Evolutionary conservation across 2,797 vertebrate genomes (phyloP).

Genomic region (Sebastes minor): DNA sequence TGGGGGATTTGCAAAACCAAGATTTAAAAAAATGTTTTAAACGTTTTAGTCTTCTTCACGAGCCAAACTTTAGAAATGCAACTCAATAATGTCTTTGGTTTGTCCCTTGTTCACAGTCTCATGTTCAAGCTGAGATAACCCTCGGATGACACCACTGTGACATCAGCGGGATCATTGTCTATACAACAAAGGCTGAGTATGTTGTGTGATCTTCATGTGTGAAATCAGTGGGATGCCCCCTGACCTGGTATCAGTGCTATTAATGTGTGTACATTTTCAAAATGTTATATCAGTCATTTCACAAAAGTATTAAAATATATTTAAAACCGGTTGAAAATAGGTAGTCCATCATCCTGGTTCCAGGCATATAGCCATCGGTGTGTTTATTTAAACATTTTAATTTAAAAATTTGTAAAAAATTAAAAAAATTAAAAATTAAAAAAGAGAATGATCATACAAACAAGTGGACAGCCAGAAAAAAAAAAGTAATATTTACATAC

Average conservation of each 20-base stretch:
- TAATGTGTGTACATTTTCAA: not conserved
- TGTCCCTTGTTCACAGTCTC: not conserved
- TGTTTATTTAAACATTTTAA: rapidly evolving
- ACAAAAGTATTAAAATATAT: not conserved
- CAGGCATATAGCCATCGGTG: too few relatives aligned
- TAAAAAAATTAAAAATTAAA: too few relatives aligned
- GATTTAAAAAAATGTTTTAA: not conserved
- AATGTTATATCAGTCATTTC: not conserved
- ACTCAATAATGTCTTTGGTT: not conserved
- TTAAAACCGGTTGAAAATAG: not conserved
- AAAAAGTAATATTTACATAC: too few relatives aligned
- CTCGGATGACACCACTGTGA: not conserved
- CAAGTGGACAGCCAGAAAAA: too few relatives aligned
- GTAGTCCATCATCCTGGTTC: not conserved
- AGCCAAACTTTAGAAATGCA: not conserved
- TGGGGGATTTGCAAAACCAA: not conserved
- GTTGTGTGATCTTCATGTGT: not conserved
- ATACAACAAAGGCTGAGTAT: not conserved
- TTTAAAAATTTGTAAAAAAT: too few relatives aligned
- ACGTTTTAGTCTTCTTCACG: not conserved
- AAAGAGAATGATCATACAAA: too few relatives aligned
- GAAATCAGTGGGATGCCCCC: not conserved
- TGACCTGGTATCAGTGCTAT: too few relatives aligned
- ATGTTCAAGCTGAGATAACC: not conserved
- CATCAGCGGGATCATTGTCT: not conserved